Evolutionary conservation across 2,888 invertebrate genomes (phyloP).

Genomic region (Terebella lapidaria): DNA sequence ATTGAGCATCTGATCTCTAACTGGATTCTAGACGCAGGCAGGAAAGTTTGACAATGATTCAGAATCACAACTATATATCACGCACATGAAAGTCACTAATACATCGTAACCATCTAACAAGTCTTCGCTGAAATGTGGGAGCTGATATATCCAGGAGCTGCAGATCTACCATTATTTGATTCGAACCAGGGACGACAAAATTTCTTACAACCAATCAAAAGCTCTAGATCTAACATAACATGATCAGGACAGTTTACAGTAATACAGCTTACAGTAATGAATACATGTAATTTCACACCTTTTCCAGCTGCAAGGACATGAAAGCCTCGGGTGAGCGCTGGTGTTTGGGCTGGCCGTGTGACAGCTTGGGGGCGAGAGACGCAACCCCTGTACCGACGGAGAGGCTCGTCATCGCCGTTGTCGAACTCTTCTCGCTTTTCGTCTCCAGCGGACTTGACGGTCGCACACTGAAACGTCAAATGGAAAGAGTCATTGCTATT

Average conservation of each 20-base stretch:
- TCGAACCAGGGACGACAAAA: no score
- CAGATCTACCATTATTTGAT: no score
- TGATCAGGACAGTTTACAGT: no score
- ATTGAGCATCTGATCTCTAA: conserved; percentile 47
- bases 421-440: conserved; percentile 41
- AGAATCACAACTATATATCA: no score
- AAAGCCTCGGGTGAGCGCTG: conserved; percentile 38
- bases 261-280: no score
- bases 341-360: background rate
- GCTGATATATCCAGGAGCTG: no score
- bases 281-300: conserved; percentile 29
- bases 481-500: no score
- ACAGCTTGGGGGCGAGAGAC: background rate
- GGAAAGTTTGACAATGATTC: background rate
- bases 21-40: background rate
- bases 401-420: conserved; percentile 36
- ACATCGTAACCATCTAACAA: no score
- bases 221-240: no score
- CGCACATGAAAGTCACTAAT: no score
- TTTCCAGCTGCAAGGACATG: conserved; percentile 51
- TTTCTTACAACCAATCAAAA: no score
- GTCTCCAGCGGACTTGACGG: conserved; percentile 41
- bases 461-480: conserved; percentile 21
- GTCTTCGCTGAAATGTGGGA: no score
- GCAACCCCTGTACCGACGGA: conserved; percentile 6